Percentiles rank a stretch among this genome's conserved stretches.
Evolutionary conservation across 1,140 invertebrate species (phyloP).

Genomic region (Proales similis): DNA sequence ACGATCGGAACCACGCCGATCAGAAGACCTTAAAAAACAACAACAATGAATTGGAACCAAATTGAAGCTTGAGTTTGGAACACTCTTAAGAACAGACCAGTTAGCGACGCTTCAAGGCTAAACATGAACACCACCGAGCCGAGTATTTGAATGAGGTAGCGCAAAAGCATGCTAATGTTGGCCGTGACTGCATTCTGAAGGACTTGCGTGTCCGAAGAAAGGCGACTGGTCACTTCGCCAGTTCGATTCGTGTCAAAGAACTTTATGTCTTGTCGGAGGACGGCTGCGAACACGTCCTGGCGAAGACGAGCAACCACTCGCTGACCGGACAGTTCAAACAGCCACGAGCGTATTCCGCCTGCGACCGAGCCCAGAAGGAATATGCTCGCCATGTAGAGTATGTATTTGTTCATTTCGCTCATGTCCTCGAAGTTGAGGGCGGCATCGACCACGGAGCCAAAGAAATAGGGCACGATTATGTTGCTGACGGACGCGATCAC

Average conservation of each 20-base stretch:
- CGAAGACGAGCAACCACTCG: conserved; percentile 47
- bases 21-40: no score
- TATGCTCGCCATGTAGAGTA: conserved; percentile 44
- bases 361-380: conserved; percentile 44
- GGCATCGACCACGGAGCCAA: conserved; percentile 51
- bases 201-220: conserved; percentile 50
- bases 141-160: conserved; percentile 48
- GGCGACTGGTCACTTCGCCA: conserved; percentile 49
- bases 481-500: conserved; percentile 44
- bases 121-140: conserved; percentile 51
- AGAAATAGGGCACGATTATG: conserved; percentile 48
- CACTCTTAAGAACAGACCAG: no score
- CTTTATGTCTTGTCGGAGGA: conserved; percentile 48
- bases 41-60: no score
- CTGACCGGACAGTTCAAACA: conserved; percentile 49
- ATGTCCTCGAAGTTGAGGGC: conserved; percentile 47
- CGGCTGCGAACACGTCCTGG: conserved; percentile 43
- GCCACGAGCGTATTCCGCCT: conserved; percentile 43
- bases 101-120: conserved; percentile 46
- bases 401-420: conserved; percentile 45
- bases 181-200: conserved; percentile 51
- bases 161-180: conserved; percentile 49
- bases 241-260: conserved; percentile 52
- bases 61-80: no score
- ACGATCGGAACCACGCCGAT: conserved; percentile 49